Evolutionary conservation across 2,113 vertebrate genomes (phyloP), one percentile per base, ranked within the genome.

Genomic region (Eretmochelys imbricata): DNA sequence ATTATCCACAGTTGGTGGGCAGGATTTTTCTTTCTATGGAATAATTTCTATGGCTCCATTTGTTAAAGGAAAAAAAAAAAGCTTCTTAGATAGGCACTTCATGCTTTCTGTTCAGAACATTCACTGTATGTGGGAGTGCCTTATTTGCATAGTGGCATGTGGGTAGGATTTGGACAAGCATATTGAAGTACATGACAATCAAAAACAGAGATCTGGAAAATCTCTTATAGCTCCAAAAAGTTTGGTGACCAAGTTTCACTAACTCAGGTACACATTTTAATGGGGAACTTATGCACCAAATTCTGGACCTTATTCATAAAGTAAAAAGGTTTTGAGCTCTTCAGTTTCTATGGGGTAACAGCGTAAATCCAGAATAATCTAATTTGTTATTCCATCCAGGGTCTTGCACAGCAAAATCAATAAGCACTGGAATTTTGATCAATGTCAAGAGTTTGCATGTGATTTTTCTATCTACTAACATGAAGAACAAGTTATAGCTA

Each of bases 161-260:
- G 97, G 96, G 98, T 62, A 96, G 98, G 93, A 93, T 94, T 97
- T 96, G 97, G 97, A 97, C 91, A 95, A 91, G 96, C 53, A 87
- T 94, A 96, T 89, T 94, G 89, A 96, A 89, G 91, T 96, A 82
- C 76, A 80, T 95, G 94, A 97, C 81, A 97, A 97, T 97, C 97
- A 98, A 96, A 96, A 75, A n/a, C 35, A 94, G 91, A 62, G 85
- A 96, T 90, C 89, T 96, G 95, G 97, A 97, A 98, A 98, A 97
- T 91, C 93, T 97, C 94, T 94, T 97, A 95, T 84, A 91, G 92
- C 62, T 96, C 91, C 35, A 93, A 82, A 85, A 92, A 92, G 82
- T 80, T 96, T 85, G 88, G 53, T 8, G 76, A 50, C 50, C 90
- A 72, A 87, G 87, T 95, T 93, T 94, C 86, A 50, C 90, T 85